These are phyloP conservation scores for Syrmaticus mikado DNA, from an alignment of 2,113 vertebrate genomes.

Conservation along the genomic window DNA sequence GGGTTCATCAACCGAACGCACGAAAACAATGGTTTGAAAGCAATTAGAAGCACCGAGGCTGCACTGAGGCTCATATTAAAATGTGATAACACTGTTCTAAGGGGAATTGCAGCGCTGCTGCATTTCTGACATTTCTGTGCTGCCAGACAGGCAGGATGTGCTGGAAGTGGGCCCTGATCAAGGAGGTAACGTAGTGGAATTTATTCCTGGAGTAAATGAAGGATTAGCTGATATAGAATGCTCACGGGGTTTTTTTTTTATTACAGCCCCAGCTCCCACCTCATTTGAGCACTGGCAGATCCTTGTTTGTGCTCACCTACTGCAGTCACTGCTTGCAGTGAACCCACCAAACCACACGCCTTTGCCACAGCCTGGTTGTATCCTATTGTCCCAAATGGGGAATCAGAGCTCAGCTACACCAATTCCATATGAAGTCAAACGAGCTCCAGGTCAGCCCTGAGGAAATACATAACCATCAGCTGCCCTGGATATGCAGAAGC, in stretches of 20 bases:
- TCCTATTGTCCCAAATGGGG: fast-evolving
- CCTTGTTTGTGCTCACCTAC: background rate
- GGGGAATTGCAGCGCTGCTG: slow-evolving; percentile 71
- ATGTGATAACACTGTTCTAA: slow-evolving; percentile 76
- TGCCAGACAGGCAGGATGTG: slow-evolving; percentile 73
- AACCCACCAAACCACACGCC: fast-evolving
- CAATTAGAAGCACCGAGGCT: slow-evolving; percentile 78
- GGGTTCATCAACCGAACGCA: slow-evolving; percentile 78
- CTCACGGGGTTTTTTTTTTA: slow-evolving; percentile 8
- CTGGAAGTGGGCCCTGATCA: slow-evolving; percentile 51
- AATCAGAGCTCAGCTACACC: fast-evolving
- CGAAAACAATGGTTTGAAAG: slow-evolving; percentile 80
- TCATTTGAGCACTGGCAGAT: background rate
- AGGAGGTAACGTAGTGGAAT: slow-evolving; percentile 60
- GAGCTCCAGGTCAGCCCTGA: background rate
- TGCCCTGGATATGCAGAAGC: background rate
- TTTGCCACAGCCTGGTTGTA: background rate
- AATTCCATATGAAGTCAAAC: fast-evolving
- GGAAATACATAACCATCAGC: background rate
- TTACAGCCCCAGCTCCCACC: background rate
- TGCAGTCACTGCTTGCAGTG: fast-evolving
- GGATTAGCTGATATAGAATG: slow-evolving; percentile 51
- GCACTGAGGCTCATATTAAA: slow-evolving; percentile 75
- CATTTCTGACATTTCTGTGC: slow-evolving; percentile 72
- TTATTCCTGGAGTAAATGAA: slow-evolving; percentile 72